Conservation (phyloP, 2,113 vertebrate species). For the Myiozetetes cayanensis region DNA sequence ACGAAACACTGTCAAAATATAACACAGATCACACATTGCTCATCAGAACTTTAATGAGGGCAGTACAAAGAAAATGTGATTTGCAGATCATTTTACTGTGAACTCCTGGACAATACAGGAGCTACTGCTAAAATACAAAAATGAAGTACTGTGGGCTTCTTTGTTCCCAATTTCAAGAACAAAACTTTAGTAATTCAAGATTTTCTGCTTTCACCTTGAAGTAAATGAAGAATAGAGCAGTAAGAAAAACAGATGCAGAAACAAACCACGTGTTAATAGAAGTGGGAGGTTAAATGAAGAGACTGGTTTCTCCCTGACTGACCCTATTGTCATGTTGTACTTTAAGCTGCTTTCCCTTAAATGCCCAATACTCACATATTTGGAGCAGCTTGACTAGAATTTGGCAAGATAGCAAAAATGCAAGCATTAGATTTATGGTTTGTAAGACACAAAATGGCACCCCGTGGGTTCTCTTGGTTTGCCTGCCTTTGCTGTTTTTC, state of each 20-base stretch:
- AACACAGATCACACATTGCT: background rate
- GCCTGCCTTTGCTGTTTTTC: background rate
- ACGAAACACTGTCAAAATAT: background rate
- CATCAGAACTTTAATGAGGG: background rate
- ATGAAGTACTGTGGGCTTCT: background rate
- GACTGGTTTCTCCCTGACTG: background rate
- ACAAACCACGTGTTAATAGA: background rate
- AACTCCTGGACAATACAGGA: background rate
- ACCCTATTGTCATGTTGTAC: background rate
- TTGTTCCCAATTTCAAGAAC: background rate
- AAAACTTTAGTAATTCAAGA: background rate
- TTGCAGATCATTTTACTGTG: background rate
- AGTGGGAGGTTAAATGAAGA: background rate
- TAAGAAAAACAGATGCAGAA: background rate
- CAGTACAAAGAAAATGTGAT: background rate
- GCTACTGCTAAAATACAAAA: background rate
- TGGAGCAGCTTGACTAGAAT: background rate
- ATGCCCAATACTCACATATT: background rate
- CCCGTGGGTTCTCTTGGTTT: background rate
- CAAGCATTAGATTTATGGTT: background rate
- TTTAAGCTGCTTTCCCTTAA: background rate
- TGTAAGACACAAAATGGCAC: background rate
- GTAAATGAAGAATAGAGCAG: background rate
- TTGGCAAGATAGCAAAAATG: background rate
- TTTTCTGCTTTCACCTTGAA: background rate